phyloP scores from a whole-genome alignment of 1,140 invertebrate species.

The Mizuhopecten yessoensis region DNA sequence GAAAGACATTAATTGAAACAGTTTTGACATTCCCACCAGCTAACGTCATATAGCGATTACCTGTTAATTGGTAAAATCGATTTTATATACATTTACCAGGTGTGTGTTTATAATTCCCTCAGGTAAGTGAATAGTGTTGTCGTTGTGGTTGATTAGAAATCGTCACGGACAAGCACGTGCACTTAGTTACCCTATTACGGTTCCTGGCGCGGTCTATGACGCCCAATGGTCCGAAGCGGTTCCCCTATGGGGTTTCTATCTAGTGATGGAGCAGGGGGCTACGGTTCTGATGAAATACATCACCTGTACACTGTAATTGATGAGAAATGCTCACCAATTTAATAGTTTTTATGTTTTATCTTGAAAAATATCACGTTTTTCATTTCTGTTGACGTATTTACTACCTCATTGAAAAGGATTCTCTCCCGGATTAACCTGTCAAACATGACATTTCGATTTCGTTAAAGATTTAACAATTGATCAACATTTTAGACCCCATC shows the following conservation, averaged over 20 bases:
- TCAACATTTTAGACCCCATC: background rate
- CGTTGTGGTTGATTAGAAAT: background rate
- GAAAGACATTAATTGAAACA: slow-evolving; percentile 39
- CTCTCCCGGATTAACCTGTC: background rate
- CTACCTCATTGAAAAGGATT: background rate
- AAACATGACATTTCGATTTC: background rate
- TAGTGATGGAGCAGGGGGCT: background rate
- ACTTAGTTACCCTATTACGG: slow-evolving; percentile 18
- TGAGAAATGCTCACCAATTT: background rate
- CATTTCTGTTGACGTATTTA: background rate
- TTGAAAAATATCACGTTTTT: background rate
- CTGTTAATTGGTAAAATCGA: background rate
- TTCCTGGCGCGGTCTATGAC: background rate
- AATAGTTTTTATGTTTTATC: background rate
- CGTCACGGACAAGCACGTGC: background rate
- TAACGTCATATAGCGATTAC: background rate
- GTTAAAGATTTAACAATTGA: background rate
- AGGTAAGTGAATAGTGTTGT: background rate
- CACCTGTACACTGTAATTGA: slow-evolving; percentile 9
- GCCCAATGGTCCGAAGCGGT: background rate
- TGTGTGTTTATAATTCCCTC: background rate
- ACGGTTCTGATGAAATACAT: background rate
- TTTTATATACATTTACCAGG: slow-evolving; percentile 20
- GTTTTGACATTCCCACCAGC: background rate
- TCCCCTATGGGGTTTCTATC: background rate